phyloP scores from a whole-genome alignment of 1,140 invertebrate species.

The Capitella teleta region DNA sequence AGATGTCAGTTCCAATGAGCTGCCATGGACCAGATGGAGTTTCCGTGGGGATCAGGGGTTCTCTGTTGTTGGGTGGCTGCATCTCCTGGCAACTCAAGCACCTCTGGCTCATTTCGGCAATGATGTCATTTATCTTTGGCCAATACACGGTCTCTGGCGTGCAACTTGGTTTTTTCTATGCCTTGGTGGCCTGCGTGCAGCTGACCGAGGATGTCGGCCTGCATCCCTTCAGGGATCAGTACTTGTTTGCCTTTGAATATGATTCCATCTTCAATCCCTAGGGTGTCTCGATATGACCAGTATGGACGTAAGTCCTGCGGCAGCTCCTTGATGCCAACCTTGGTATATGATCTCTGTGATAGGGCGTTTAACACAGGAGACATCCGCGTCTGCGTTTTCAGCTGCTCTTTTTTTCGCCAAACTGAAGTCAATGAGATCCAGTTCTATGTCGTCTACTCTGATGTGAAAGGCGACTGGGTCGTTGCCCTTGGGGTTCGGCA shows the following conservation, averaged over 20 bases:
- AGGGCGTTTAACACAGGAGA: no score
- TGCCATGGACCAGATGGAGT: no score
- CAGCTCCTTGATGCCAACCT: not conserved
- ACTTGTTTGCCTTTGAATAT: slow-evolving; percentile 2
- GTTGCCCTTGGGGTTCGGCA: slow-evolving; percentile 22
- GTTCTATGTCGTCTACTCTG: not conserved
- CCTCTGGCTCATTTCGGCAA: no score
- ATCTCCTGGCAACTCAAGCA: no score
- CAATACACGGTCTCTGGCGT: no score
- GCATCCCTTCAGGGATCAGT: not conserved
- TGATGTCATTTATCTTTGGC: no score
- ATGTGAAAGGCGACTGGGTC: slow-evolving; percentile 20
- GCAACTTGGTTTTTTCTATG: no score
- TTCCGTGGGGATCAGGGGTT: no score
- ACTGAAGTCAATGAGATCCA: slow-evolving; percentile 5
- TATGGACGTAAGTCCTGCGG: slow-evolving; percentile 4
- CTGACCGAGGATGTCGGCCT: not conserved
- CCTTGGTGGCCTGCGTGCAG: not conserved
- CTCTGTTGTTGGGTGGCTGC: no score
- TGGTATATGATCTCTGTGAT: not conserved
- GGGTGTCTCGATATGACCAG: not conserved
- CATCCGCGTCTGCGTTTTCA: no score
- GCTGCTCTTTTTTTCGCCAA: no score
- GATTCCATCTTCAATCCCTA: not conserved
- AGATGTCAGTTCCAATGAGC: no score